Percentiles rank a stretch among this genome's conserved stretches.
Conservation (phyloP, 2,888 invertebrate species). For the Aelia acuminata region DNA sequence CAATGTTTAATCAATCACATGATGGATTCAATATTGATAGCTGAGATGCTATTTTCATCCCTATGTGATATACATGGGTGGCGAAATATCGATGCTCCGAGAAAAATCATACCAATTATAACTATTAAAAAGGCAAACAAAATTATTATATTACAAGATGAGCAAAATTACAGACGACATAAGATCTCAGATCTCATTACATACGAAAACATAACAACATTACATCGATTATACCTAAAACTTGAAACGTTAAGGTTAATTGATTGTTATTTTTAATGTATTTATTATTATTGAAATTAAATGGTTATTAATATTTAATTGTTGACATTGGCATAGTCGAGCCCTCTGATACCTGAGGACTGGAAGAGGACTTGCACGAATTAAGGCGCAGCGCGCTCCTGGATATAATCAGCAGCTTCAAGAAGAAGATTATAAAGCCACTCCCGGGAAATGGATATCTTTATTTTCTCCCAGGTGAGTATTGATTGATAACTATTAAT, state of each 20-base stretch:
- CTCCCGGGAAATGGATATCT: neutral
- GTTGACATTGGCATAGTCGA: neutral
- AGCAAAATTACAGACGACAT: neutral
- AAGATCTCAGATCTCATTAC: neutral
- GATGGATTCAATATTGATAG: too few species aligned
- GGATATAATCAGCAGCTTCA: neutral
- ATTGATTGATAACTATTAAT: neutral
- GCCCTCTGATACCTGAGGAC: neutral
- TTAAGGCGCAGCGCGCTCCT: neutral
- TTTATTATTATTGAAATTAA: neutral
- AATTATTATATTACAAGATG: neutral
- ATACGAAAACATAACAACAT: neutral
- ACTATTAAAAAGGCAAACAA: neutral
- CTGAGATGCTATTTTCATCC: too few species aligned
- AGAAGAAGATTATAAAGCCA: constrained; percentile 17
- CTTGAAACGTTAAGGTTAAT: neutral
- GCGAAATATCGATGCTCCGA: neutral
- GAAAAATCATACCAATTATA: neutral
- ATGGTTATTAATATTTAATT: neutral
- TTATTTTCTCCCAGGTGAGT: constrained; percentile 11
- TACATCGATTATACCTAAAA: neutral
- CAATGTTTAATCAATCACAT: too few species aligned
- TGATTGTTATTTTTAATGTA: neutral
- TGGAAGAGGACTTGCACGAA: neutral
- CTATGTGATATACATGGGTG: neutral